Conservation (phyloP, 1,140 invertebrate species). For the Bombus superbus region DNA sequence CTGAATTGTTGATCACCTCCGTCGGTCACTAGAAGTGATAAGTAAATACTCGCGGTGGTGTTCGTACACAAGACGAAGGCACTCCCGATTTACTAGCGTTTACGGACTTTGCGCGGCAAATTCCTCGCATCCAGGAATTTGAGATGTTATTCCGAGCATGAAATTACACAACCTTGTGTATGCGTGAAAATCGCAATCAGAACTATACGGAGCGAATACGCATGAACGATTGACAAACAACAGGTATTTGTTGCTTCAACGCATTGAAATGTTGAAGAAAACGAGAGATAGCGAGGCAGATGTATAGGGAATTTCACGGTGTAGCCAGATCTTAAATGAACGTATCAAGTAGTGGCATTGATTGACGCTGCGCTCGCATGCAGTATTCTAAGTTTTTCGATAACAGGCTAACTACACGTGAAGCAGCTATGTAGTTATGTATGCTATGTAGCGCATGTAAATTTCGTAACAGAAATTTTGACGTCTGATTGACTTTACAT, state of each 20-base stretch:
- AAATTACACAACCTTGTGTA: neutral
- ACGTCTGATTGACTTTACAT: neutral
- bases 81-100: neutral
- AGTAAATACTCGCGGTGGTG: neutral
- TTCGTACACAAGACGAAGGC: neutral
- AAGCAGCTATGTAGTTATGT: no score
- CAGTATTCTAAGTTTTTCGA: neutral
- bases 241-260: neutral
- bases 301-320: neutral
- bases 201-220: neutral
- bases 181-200: neutral
- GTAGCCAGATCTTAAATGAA: neutral
- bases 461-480: neutral
- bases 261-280: neutral
- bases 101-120: neutral
- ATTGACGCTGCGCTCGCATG: neutral
- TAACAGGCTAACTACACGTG: neutral
- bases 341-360: neutral
- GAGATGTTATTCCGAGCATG: neutral
- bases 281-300: neutral
- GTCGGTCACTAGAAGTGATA: slow-evolving; percentile 1
- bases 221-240: neutral
- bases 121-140: neutral
- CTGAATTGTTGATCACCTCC: neutral
- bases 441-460: neutral